These are phyloP conservation scores for Sapajus apella DNA, from an alignment of 2,113 vertebrate genomes.

Conservation along the genomic window DNA sequence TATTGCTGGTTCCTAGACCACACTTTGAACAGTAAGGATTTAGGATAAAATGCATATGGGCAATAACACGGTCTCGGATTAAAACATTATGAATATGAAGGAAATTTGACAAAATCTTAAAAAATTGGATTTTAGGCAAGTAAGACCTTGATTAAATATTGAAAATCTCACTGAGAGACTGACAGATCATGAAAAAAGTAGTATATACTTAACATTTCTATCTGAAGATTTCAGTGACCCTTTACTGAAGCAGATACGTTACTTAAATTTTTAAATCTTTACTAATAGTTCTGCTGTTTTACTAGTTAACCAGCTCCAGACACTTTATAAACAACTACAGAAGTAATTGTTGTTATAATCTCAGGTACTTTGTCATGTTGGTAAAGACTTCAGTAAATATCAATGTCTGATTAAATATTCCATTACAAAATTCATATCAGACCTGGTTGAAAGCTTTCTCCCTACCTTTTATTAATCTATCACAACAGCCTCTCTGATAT, in stretches of 20 bases:
- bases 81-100: not conserved
- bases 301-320: not conserved
- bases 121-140: not conserved
- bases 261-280: constrained; percentile 26
- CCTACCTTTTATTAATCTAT: not conserved
- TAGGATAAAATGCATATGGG: not conserved
- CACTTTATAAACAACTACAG: constrained; percentile 22
- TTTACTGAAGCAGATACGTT: not conserved
- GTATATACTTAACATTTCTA: not conserved
- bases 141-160: constrained; percentile 11
- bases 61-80: not conserved
- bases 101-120: not conserved
- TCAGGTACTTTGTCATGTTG: not conserved
- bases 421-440: not conserved
- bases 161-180: not conserved
- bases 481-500: not conserved
- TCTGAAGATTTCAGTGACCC: not conserved
- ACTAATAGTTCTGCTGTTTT: not conserved
- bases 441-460: not conserved
- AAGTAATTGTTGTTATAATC: constrained; percentile 33
- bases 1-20: not conserved
- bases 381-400: not conserved
- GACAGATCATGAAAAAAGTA: not conserved
- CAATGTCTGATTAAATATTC: not conserved
- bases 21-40: not conserved